A percentile compares a stretch with the other conserved stretches of the same genome.
Evolutionary conservation across 2,113 vertebrate genomes (phyloP).

Genomic region (Gambusia affinis): DNA sequence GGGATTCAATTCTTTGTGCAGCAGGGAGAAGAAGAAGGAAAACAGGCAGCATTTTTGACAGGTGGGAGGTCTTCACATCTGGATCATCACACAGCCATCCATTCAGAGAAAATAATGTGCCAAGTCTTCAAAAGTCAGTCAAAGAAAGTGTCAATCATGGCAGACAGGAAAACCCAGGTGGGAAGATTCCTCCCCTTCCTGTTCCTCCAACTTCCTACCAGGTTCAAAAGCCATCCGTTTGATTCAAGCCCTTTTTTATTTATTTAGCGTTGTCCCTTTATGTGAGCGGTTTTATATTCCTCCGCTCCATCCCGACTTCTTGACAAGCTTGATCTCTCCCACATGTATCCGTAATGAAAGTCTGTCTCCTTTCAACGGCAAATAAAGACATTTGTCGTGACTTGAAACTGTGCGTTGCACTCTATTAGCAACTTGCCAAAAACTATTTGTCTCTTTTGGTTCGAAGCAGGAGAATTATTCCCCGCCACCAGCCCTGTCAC

Average conservation of each 20-base stretch:
- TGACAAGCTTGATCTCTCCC: constrained; percentile 22
- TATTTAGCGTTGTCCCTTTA: neutral
- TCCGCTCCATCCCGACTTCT: neutral
- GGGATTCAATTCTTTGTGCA: constrained; percentile 19
- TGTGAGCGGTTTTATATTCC: constrained; percentile 13
- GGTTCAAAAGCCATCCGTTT: neutral
- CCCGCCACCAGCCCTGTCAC: constrained; percentile 33
- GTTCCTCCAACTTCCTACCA: neutral
- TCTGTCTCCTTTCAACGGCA: constrained; percentile 3
- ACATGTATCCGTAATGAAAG: constrained; percentile 14
- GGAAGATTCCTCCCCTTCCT: neutral
- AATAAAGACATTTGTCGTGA: constrained; percentile 24
- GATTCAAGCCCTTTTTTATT: neutral
- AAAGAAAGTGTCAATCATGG: constrained; percentile 7
- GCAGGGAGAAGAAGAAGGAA: constrained; percentile 3
- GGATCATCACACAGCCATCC: constrained; percentile 2
- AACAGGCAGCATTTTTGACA: constrained; percentile 3
- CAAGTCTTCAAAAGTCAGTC: constrained; percentile 17
- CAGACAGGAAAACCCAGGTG: constrained; percentile 13
- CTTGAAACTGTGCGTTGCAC: constrained; percentile 17
- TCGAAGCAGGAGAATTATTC: constrained; percentile 20
- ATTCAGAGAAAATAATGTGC: constrained; percentile 28
- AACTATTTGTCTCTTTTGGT: constrained; percentile 29
- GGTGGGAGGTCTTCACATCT: constrained; percentile 32
- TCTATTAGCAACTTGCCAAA: constrained; percentile 53